phyloP scores from a whole-genome alignment of 2,888 invertebrate genomes.

The Xylophagus ater region DNA sequence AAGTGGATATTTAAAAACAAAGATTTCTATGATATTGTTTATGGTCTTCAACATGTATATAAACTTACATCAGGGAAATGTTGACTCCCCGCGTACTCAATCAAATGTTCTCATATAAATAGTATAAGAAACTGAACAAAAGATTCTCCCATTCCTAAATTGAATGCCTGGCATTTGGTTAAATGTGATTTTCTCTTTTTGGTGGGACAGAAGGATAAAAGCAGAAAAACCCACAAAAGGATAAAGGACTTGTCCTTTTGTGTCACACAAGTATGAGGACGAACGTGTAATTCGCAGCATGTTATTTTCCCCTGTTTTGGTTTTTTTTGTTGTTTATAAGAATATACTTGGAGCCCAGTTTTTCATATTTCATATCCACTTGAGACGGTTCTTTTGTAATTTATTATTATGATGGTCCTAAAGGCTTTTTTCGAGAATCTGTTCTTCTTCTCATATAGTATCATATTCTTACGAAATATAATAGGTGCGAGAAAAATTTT shows the following conservation, averaged over 20 bases:
- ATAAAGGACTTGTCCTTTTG: slow-evolving; percentile 12
- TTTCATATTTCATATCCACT: too few relatives aligned
- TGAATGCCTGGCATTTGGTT: not conserved
- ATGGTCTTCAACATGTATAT: not conserved
- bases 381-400: slow-evolving; percentile 17
- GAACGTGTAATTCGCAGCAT: too few relatives aligned
- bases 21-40: slow-evolving; percentile 6
- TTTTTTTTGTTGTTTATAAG: too few relatives aligned
- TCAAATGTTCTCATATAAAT: slow-evolving; percentile 12
- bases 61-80: slow-evolving; percentile 6
- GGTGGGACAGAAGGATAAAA: slow-evolving; percentile 10
- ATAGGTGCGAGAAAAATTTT: too few relatives aligned
- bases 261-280: slow-evolving; percentile 11
- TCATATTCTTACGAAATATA: too few relatives aligned
- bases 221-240: slow-evolving; percentile 12
- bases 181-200: not conserved
- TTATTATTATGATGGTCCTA: slow-evolving; percentile 8
- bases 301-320: too few relatives aligned
- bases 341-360: too few relatives aligned
- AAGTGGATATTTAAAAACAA: slow-evolving; percentile 10
- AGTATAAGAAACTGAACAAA: not conserved
- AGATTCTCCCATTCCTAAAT: too few relatives aligned
- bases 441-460: too few relatives aligned
- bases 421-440: slow-evolving; percentile 6
- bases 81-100: slow-evolving; percentile 11